A percentile compares a stretch with the other conserved stretches of the same genome.
Conservation (phyloP, 2,888 invertebrate genomes). For the Chaitophorus viminalis region DNA sequence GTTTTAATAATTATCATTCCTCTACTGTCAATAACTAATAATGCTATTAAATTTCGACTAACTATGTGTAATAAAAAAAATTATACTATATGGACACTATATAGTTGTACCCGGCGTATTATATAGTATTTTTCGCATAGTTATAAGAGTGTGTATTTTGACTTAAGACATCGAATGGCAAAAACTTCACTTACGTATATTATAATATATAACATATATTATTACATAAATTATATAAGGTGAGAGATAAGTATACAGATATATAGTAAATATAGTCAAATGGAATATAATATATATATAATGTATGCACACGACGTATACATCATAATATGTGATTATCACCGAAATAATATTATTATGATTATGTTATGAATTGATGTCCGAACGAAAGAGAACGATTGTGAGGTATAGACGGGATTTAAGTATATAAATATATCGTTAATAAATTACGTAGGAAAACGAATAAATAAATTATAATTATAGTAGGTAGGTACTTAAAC, state of each 20-base stretch:
- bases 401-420: neutral
- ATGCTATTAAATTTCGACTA: conserved; percentile 15
- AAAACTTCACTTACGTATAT: neutral
- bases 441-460: conserved; percentile 14
- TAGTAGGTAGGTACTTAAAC: conserved; percentile 8
- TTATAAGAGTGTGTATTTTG: neutral
- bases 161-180: neutral
- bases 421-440: conserved; percentile 4
- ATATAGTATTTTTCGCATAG: neutral
- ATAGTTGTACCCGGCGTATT: neutral
- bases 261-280: neutral
- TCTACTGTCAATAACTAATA: conserved; percentile 5
- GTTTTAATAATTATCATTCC: conserved; percentile 5
- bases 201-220: neutral
- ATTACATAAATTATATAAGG: neutral
- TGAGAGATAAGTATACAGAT: neutral
- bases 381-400: neutral
- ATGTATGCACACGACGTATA: neutral
- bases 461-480: conserved; percentile 21
- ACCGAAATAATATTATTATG: neutral
- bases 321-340: neutral
- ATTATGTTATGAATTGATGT: neutral
- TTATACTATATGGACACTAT: neutral
- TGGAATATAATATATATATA: neutral
- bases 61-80: neutral